Evolutionary conservation across 2,113 vertebrate genomes (phyloP), one percentile per base, ranked within the genome.

Genomic region (Rhea americana): DNA sequence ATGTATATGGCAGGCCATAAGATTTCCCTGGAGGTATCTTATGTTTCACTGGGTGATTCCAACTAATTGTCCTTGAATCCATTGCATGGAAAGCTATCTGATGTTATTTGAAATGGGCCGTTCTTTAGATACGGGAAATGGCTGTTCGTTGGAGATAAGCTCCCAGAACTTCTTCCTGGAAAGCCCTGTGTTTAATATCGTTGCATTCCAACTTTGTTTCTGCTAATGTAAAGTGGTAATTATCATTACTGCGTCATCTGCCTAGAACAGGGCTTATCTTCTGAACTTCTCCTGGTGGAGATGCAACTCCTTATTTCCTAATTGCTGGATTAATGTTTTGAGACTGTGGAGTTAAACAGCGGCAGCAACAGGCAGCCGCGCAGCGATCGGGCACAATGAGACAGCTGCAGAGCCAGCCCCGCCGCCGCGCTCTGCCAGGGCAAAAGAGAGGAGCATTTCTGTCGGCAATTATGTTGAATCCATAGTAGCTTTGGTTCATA

Each of bases 41-140:
- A 50, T 63, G 15, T 68, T 84, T 88, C 62, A 19, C 51, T 72
- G 56, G 89, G 19, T 81, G 61, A 78, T 59, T 75, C 19, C 82
- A 66, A 59, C 61, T 90, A 90, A 93, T 88, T 86, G 93, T 84
- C 77, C 87, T 84, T 79, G 70, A 73, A 86, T 65, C 81, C 43
- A 53, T 88, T 76, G 67, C 1, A 16, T 82, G 74, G 76, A 21
- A 37, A 59, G 20, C 32, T 37, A 39, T 67, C 55, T 65, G 65
- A 82, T 72, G 39, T 63, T 53, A 6, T 26, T 56, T 41, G 80
- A 77, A 67, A 9, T 70, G 22, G n/a, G 11, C 26, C 39, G 37
- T 10, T 39, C 62, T 73, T 48, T 7, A n/a, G 70, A 12, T 51
- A 21, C 58, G 15, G 37, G 19, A 61, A 50, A 50, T 20, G 62